phyloP scores from a whole-genome alignment of 2,113 vertebrate species.

The Eidolon helvum region DNA sequence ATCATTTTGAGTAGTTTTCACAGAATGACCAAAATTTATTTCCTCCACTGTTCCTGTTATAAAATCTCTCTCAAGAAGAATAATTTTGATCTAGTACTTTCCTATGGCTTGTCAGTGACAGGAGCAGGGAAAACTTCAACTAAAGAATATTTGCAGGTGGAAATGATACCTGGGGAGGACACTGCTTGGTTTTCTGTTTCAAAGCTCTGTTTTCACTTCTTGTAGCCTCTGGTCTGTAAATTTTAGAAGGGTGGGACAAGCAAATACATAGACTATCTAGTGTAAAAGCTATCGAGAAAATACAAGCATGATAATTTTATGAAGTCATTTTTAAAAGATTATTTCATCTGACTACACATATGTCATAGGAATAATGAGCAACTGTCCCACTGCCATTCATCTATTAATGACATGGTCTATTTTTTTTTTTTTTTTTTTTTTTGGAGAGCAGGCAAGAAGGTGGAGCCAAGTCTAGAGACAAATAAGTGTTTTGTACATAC shows the following conservation, averaged over 20 bases:
- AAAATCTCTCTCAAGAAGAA: slow-evolving; percentile 40
- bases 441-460: slow-evolving; percentile 12
- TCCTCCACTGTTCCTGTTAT: slow-evolving; percentile 36
- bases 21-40: slow-evolving; percentile 45
- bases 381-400: background rate
- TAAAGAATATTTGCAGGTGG: slow-evolving; percentile 41
- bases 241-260: background rate
- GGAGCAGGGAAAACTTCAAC: slow-evolving; percentile 18
- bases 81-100: background rate
- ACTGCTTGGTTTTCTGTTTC: background rate
- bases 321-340: slow-evolving; percentile 15
- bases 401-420: background rate
- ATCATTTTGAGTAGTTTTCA: slow-evolving; percentile 18
- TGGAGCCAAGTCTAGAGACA: background rate
- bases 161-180: background rate
- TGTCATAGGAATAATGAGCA: slow-evolving; percentile 36
- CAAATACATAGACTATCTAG: background rate
- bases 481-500: background rate
- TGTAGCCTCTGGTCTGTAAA: slow-evolving; percentile 51
- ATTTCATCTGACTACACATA: slow-evolving; percentile 42
- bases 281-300: slow-evolving; percentile 9
- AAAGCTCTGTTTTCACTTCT: slow-evolving; percentile 12
- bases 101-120: background rate
- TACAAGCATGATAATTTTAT: background rate
- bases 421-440: background rate